These are phyloP conservation scores for Crossaster papposus DNA, from an alignment of 53 echinoderm and acorn worm genomes.

Conservation along the genomic window DNA sequence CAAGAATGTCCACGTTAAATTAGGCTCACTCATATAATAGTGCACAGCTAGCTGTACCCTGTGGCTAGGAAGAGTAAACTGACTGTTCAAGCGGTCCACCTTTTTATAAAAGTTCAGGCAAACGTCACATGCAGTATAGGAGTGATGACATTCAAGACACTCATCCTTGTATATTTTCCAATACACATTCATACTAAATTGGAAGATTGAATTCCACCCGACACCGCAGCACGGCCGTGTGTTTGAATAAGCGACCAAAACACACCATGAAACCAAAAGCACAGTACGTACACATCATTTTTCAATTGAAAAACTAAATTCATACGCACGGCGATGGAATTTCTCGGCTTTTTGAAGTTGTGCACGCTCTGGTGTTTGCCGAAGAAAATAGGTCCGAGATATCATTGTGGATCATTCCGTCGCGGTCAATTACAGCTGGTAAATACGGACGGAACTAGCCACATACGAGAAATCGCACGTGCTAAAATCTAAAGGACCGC, in stretches of 20 bases:
- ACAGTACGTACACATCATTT: not conserved
- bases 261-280: too few species aligned
- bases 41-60: too few species aligned
- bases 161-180: not conserved
- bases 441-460: not conserved
- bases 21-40: too few species aligned
- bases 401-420: not conserved
- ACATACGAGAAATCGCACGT: not conserved
- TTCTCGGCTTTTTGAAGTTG: not conserved
- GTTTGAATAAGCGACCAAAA: not conserved
- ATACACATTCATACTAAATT: not conserved
- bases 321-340: not conserved
- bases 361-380: conserved; percentile 1
- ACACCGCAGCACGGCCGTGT: not conserved
- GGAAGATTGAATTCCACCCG: not conserved
- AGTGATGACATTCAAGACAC: too few species aligned
- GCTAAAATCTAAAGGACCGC: not conserved
- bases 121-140: too few species aligned
- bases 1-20: too few species aligned
- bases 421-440: not conserved
- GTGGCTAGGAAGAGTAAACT: too few species aligned
- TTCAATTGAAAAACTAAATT: not conserved
- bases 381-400: not conserved
- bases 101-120: too few species aligned
- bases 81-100: too few species aligned